A percentile compares a stretch with the other conserved stretches of the same genome.
phyloP scores from a whole-genome alignment of 2,797 vertebrate species.

The Myotis pilosus region DNA sequence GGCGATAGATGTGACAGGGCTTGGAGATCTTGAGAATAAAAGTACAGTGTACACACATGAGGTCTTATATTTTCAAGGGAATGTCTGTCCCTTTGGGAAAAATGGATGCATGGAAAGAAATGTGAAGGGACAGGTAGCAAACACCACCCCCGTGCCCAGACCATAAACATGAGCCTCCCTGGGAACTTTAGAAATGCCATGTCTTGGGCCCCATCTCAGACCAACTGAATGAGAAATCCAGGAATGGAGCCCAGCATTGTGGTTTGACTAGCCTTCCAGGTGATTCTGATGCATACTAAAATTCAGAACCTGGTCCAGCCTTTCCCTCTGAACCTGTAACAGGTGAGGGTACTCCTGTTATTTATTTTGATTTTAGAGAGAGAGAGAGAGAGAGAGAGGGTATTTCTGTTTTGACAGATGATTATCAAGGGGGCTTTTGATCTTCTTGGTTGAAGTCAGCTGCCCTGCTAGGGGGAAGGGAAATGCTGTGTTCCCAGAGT shows the following conservation, averaged over 20 bases:
- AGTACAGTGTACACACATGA: not conserved
- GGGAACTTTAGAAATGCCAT: not conserved
- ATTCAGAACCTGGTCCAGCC: not conserved
- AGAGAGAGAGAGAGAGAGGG: not conserved
- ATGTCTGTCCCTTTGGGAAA: not conserved
- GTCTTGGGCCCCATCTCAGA: not conserved
- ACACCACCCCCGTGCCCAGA: not conserved
- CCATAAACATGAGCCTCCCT: not conserved
- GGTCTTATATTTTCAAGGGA: not conserved
- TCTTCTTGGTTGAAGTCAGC: not conserved
- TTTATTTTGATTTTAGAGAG: not conserved
- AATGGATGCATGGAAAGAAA: not conserved
- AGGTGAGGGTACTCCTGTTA: not conserved
- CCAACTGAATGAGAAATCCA: no score
- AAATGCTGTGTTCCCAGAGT: conserved; percentile 22
- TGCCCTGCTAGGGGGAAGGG: not conserved
- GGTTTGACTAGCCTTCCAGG: not conserved
- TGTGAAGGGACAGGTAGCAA: not conserved
- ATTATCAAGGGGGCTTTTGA: conserved; percentile 44
- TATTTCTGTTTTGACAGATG: conserved; percentile 43
- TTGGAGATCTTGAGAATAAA: conserved; percentile 30
- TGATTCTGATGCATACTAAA: not conserved
- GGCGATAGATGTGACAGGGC: not conserved
- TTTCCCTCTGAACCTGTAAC: not conserved
- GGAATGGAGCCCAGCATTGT: not conserved